These are phyloP conservation scores for Drosophila differens DNA, from an alignment of 2,888 invertebrate genomes.

Conservation along the genomic window DNA sequence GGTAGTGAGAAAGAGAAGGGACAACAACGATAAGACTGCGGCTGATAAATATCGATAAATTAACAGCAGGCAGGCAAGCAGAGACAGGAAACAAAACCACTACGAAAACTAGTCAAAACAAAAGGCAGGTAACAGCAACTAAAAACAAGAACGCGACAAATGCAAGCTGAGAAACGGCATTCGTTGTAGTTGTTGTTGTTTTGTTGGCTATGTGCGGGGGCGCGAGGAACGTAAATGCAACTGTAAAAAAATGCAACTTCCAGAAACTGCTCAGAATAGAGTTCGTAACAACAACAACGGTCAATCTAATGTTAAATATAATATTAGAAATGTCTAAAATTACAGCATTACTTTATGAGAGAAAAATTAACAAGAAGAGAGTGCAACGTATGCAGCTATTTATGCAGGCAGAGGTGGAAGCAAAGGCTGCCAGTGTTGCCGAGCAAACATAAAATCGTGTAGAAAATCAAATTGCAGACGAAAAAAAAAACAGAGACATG, in stretches of 20 bases:
- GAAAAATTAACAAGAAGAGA: constrained; percentile 24
- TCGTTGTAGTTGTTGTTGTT: constrained; percentile 8
- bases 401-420: constrained; percentile 42
- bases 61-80: constrained; percentile 29
- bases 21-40: constrained; percentile 50
- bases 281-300: constrained; percentile 36
- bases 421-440: constrained; percentile 23
- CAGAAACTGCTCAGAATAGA: constrained; percentile 58
- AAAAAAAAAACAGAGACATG: constrained; percentile 56
- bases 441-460: constrained; percentile 57
- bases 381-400: constrained; percentile 73
- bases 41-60: constrained; percentile 72
- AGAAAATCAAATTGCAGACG: constrained; percentile 72
- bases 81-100: constrained; percentile 49
- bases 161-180: constrained; percentile 5
- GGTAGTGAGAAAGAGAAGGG: constrained; percentile 51
- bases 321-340: constrained; percentile 65
- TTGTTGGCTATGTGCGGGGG: constrained; percentile 43
- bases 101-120: constrained; percentile 54
- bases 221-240: constrained; percentile 58
- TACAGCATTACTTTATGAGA: constrained; percentile 35
- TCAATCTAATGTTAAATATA: constrained; percentile 69
- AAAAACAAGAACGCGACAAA: constrained; percentile 28
- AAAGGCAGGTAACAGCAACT: constrained; percentile 52
- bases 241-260: constrained; percentile 66